These are phyloP conservation scores for Crossaster papposus DNA, from an alignment of 53 echinoderm and acorn worm species.

Conservation along the genomic window DNA sequence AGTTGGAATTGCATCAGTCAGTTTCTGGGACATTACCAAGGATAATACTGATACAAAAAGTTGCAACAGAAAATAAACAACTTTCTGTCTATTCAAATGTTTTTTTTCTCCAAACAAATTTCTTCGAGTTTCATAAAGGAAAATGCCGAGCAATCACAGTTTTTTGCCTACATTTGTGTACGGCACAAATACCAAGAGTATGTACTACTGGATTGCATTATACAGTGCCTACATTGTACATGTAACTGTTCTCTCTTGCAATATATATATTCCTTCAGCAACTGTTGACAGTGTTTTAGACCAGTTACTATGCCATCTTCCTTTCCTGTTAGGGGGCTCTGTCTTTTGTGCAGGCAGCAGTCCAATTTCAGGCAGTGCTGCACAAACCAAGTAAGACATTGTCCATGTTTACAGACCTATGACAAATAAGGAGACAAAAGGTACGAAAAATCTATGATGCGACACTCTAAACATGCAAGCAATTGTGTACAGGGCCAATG, in stretches of 20 bases:
- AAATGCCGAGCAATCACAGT: neutral
- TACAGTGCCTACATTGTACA: too few relatives aligned
- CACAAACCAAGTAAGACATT: slow-evolving; percentile 3
- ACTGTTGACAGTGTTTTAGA: slow-evolving; percentile 26
- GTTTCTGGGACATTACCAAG: slow-evolving; percentile 24
- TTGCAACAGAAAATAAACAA: neutral
- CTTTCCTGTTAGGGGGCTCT: slow-evolving; percentile 33
- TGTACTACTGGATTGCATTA: neutral
- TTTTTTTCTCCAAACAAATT: neutral
- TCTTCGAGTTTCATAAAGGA: neutral
- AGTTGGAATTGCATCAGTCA: neutral
- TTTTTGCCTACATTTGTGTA: neutral
- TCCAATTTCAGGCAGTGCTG: neutral
- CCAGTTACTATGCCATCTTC: slow-evolving; percentile 21
- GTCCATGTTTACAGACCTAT: slow-evolving; percentile 27
- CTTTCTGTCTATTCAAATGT: neutral
- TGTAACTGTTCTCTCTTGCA: neutral
- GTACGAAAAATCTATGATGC: neutral
- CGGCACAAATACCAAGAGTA: neutral
- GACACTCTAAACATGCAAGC: too few relatives aligned
- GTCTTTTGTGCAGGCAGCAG: slow-evolving; percentile 15
- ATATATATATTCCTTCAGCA: neutral
- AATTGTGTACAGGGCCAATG: too few relatives aligned
- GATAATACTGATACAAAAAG: neutral
- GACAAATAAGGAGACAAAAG: neutral